phyloP scores from a whole-genome alignment of 2,113 vertebrate species.

The Hirundichthys speculiger region DNA sequence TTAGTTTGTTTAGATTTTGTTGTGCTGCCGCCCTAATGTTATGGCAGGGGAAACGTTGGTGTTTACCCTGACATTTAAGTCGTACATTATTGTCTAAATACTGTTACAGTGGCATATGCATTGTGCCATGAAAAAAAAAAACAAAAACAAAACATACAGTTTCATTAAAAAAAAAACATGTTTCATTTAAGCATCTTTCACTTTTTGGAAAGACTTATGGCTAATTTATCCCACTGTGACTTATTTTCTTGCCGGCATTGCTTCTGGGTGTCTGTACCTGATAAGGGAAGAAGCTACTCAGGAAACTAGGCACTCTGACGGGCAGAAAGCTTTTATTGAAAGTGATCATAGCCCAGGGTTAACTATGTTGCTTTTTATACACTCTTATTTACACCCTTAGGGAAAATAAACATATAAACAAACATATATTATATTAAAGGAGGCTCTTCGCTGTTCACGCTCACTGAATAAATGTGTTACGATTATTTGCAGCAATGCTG shows the following conservation, averaged over 20 bases:
- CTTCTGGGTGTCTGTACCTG: neutral
- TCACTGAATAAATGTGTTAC: neutral
- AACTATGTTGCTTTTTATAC: conserved; percentile 1
- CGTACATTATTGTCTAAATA: too few relatives aligned
- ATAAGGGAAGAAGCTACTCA: neutral
- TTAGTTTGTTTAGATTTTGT: too few relatives aligned
- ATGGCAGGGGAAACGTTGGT: too few relatives aligned
- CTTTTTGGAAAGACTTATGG: neutral
- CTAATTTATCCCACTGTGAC: neutral
- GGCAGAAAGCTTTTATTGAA: conserved; percentile 17
- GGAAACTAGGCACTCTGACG: neutral
- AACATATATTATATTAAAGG: neutral
- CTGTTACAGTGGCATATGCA: too few relatives aligned
- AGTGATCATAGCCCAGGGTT: conserved; percentile 14
- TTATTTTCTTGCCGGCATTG: neutral
- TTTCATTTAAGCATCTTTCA: neutral
- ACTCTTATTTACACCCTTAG: too few relatives aligned
- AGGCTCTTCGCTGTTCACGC: neutral
- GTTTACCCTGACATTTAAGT: too few relatives aligned
- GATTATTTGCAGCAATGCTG: neutral
- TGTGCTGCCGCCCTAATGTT: too few relatives aligned
- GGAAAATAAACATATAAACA: too few relatives aligned
- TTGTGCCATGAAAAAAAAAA: too few relatives aligned
- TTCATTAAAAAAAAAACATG: too few relatives aligned
- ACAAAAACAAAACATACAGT: too few relatives aligned